Evolutionary conservation across 2,113 vertebrate species (phyloP).

Genomic region (Ceyx margarethae): DNA sequence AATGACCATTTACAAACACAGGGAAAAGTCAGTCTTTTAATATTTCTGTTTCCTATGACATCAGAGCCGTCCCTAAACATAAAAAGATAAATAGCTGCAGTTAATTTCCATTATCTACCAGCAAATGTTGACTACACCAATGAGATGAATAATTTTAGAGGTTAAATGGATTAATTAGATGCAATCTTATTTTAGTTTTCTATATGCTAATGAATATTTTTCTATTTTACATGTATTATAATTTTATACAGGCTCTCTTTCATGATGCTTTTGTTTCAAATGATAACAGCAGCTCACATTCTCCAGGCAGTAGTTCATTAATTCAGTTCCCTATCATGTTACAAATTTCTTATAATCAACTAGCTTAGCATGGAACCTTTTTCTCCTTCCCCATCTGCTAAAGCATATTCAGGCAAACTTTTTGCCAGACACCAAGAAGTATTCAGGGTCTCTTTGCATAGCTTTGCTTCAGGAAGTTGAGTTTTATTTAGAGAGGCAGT

Average conservation of each 20-base stretch:
- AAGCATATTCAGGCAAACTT: background rate
- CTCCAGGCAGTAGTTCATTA: background rate
- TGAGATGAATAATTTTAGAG: background rate
- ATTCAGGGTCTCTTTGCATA: background rate
- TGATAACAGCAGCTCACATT: background rate
- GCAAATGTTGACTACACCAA: background rate
- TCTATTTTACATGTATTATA: background rate
- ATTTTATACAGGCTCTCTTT: background rate
- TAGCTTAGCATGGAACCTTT: background rate
- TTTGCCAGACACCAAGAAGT: background rate
- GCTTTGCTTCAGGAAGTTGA: background rate
- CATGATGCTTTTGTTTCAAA: background rate
- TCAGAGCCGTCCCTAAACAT: background rate
- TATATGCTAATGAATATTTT: background rate
- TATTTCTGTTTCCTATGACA: background rate
- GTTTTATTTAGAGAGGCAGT: background rate
- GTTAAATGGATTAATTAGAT: slow-evolving; percentile 22
- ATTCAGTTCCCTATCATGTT: background rate
- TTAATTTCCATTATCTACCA: background rate
- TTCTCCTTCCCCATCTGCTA: background rate
- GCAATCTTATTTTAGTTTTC: too few species aligned
- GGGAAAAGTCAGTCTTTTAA: background rate
- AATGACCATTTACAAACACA: background rate
- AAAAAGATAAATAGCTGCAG: background rate
- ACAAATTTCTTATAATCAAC: background rate